Evolutionary conservation across 2,113 vertebrate genomes (phyloP), one percentile per base, ranked within the genome.

Genomic region (Ptyas mucosa): DNA sequence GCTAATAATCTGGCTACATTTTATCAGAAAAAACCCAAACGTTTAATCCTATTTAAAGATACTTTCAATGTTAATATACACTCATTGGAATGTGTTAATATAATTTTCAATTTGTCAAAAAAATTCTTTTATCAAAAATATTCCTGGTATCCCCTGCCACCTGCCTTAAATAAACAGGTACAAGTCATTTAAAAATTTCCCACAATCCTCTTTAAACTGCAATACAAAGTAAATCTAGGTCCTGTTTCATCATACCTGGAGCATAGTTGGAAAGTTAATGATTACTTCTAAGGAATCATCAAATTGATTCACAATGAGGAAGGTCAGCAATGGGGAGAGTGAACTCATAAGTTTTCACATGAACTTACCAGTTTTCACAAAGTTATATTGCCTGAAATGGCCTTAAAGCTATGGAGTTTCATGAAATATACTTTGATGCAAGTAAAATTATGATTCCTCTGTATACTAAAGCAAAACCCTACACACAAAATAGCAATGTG

Each of bases 1-100:
- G 23, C 0, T 2, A n/a, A 87, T 46, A n/a, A 29, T 20, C 11
- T 89, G 51, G 92, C 90, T 0, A 0, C 0, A 26, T 93, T 86
- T 69, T 87, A 57, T 21, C 43, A 2, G 90, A 39, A 53, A 52
- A 92, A 21, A 5, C 49, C 54, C 8, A 81, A 89, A 75, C 0
- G 85, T 75, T 92, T 85, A 34, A 95, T 89, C 21, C 90, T 21
- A n/a, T n/a, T 88, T 18, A 3, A 89, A 58, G 29, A 89, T 51
- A 85, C 53, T 81, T 54, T 93, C 85, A 89, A 54, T 89, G 86
- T 29, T n/a, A n/a, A n/a, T n/a, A n/a, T n/a, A n/a, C n/a, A n/a
- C n/a, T n/a, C n/a, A n/a, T n/a, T 54, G 85, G 69, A 55, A 3
- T 91, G 51, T 52, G 43, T 87, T 85, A 61, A 51, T 85, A 58